Base-by-base conservation (phyloP, 2,797 vertebrate species). In the Mormyrus proboscirostris region DNA sequence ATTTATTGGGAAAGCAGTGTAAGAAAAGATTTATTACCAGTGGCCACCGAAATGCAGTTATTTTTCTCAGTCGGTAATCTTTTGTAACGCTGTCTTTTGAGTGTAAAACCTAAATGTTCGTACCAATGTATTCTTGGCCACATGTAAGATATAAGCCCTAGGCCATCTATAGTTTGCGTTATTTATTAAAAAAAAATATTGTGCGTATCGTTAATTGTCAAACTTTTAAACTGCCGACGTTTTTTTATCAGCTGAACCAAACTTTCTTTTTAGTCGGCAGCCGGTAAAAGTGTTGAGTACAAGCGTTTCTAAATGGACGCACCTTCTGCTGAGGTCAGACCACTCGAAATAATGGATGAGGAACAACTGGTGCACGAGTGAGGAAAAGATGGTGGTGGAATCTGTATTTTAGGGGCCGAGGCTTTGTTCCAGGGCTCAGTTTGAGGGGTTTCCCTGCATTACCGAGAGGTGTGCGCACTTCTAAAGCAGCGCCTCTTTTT, bases 351-450 rank as follows among this genome's bases (percentile, higher is more conserved):
- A 79, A 79, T 79, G 73, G 33, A 79, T 44, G 73, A 79, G 73
- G 73, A 79, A 79, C 73, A 79, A 79, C 73, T 79, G 73, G 73
- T 79, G 73, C 14, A 76, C 29, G 12, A 41, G 12, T 16, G 4
- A 4, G 73, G 73, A 79, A 79, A 79, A 79, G 73, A 79, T 79
- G 38, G 73, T 79, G 73, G 73, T 41, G 73, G 73, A 79, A 44
- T 79, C 73, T 79, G 38, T 1, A 41, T 79, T 41, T 79, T 38
- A 41, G 16, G 73, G 12, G 44, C 73, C 73, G 6, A 2, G 38
- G 73, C 73, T 79, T 79, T 41, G 73, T 79, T 79, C 1, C 38
- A 16, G 14, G 73, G 5, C 73, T 38, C 10, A 22, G 62, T 69
- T 79, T 79, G 73, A 16, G 14, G 33, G 73, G 19, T 25, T 25